phyloP scores from a whole-genome alignment of 2,113 vertebrate genomes.

The Erythrocercus mccallii region DNA sequence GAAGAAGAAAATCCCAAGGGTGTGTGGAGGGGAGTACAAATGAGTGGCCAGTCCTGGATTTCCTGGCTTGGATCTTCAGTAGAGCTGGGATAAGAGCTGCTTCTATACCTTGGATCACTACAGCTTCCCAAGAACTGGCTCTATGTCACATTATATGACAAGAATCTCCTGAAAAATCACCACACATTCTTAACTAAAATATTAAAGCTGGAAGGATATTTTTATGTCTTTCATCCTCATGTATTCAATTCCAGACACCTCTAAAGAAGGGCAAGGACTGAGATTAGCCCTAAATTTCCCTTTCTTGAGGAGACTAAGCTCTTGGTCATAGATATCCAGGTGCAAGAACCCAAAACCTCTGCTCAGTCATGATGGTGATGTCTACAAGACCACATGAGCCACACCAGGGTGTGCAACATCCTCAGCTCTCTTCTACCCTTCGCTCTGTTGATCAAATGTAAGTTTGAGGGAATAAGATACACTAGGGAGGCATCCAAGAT shows the following conservation, averaged over 20 bases:
- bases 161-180: neutral
- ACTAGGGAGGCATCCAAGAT: neutral
- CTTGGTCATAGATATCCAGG: neutral
- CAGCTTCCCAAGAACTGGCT: neutral
- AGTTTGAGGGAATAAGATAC: neutral
- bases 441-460: neutral
- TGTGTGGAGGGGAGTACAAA: neutral
- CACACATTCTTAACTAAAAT: neutral
- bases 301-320: neutral
- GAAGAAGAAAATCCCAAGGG: neutral
- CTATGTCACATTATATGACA: neutral
- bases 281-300: neutral
- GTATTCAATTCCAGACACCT: neutral
- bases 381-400: neutral
- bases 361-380: neutral
- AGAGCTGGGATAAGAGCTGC: neutral
- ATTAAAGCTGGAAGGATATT: neutral
- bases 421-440: neutral
- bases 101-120: neutral
- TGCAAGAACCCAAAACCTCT: neutral
- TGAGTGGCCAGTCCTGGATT: neutral
- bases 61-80: neutral
- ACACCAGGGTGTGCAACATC: neutral
- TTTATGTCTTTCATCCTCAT: neutral
- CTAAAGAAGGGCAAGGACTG: neutral